These are phyloP conservation scores for Cherax destructor DNA, from an alignment of 1,140 invertebrate genomes.

Conservation along the genomic window DNA sequence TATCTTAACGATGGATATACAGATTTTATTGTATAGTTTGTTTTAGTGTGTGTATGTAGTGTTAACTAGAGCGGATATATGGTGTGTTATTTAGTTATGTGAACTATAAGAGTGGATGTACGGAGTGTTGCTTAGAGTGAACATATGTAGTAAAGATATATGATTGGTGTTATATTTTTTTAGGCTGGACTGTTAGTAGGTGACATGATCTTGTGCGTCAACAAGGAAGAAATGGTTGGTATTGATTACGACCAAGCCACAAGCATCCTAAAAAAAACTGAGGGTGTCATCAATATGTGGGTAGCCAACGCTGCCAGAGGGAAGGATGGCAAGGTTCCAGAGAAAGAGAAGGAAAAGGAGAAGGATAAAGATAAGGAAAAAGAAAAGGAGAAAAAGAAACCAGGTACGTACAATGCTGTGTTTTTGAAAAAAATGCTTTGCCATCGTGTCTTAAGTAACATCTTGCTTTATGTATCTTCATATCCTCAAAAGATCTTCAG, in stretches of 20 bases:
- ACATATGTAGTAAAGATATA: no score
- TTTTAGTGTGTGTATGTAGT: no score
- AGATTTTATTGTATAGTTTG: no score
- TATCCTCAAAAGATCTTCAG: background rate
- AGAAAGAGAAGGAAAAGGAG: background rate
- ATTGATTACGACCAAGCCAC: slow-evolving; percentile 93
- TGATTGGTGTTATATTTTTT: slow-evolving; percentile 42
- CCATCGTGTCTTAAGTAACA: background rate
- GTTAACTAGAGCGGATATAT: no score
- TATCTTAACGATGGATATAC: no score
- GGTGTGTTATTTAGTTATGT: no score
- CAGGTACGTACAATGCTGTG: background rate
- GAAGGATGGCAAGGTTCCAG: slow-evolving; percentile 30
- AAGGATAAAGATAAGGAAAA: background rate
- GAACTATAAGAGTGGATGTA: no score
- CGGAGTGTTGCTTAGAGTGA: no score
- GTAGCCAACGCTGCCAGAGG: slow-evolving; percentile 89
- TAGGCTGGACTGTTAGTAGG: slow-evolving; percentile 93
- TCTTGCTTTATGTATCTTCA: background rate
- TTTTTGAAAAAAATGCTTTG: background rate
- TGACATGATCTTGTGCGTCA: slow-evolving; percentile 95
- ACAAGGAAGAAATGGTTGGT: slow-evolving; percentile 90
- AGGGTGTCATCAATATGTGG: slow-evolving; percentile 89
- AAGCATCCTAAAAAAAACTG: slow-evolving; percentile 87
- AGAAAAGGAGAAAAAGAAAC: background rate